Percentiles rank a stretch among this genome's conserved stretches.
These are phyloP conservation scores for Drosophila teissieri DNA, from an alignment of 1,140 invertebrate genomes.

Conservation along the genomic window DNA sequence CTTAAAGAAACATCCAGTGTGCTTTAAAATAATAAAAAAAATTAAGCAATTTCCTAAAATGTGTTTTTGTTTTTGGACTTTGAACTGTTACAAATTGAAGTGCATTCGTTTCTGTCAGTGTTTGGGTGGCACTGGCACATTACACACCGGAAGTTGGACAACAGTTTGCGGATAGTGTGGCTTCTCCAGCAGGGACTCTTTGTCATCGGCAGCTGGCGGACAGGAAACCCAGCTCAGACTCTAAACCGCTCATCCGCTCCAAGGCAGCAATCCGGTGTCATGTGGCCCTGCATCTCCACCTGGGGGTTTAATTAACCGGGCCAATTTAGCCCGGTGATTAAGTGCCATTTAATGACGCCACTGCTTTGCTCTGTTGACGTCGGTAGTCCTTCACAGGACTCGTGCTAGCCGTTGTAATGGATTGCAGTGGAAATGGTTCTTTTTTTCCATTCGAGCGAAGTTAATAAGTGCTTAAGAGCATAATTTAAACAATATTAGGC, in stretches of 20 bases:
- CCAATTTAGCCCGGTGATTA: slow-evolving; percentile 64
- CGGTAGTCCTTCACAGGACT: background rate
- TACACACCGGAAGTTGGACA: slow-evolving; percentile 12
- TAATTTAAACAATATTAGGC: slow-evolving; percentile 32
- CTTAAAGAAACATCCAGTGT: background rate
- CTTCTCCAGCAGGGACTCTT: slow-evolving; percentile 5
- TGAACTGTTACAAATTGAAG: no score
- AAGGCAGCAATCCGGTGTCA: slow-evolving; percentile 9
- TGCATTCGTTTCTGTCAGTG: slow-evolving; percentile 3
- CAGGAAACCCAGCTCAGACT: slow-evolving; percentile 1
- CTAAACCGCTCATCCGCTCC: slow-evolving; percentile 9
- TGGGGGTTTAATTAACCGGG: slow-evolving; percentile 50
- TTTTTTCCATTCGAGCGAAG: slow-evolving; percentile 1
- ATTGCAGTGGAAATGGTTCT: background rate
- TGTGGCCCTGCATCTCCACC: slow-evolving; percentile 31
- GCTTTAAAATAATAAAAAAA: background rate
- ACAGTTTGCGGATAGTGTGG: slow-evolving; percentile 21
- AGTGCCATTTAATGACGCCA: slow-evolving; percentile 61
- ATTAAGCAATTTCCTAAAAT: no score
- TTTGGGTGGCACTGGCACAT: background rate
- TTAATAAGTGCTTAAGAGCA: slow-evolving; percentile 20
- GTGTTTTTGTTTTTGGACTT: background rate
- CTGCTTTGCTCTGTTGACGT: slow-evolving; percentile 17
- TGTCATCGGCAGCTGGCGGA: slow-evolving; percentile 23
- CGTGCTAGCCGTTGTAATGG: slow-evolving; percentile 1